Conservation (phyloP, 2,888 invertebrate species). For the Schrankia costaestrigalis region DNA sequence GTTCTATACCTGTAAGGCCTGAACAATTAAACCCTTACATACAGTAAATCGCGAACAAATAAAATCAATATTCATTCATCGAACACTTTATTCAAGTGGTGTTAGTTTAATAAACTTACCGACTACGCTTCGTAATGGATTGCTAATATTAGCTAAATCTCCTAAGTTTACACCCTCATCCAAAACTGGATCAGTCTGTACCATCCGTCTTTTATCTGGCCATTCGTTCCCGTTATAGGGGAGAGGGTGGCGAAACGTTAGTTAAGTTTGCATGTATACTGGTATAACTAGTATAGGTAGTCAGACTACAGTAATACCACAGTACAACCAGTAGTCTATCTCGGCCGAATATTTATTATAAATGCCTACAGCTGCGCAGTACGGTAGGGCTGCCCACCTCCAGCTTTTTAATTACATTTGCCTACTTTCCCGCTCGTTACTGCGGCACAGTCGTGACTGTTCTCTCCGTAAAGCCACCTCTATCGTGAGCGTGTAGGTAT, state of each 20-base stretch:
- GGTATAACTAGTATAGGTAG: neutral
- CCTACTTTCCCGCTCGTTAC: no score
- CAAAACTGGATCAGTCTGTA: constrained; percentile 56
- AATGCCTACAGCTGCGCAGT: no score
- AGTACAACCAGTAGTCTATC: no score
- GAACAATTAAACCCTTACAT: constrained; percentile 2
- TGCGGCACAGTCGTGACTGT: no score
- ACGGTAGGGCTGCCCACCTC: no score
- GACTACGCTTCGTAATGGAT: constrained; percentile 64
- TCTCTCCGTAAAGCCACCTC: no score
- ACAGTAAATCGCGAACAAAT: constrained; percentile 12
- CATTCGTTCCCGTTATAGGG: constrained; percentile 46
- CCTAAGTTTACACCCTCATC: constrained; percentile 60
- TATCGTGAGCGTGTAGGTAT: no score
- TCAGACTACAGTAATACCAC: no score
- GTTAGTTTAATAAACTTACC: constrained; percentile 35
- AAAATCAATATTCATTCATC: constrained; percentile 34
- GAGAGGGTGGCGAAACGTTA: constrained; percentile 40
- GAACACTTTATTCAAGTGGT: constrained; percentile 26
- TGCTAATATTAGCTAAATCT: constrained; percentile 78
- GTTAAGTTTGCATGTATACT: constrained; percentile 9
- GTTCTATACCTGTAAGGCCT: neutral
- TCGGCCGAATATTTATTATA: no score
- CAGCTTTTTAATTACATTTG: no score
- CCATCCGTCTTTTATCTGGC: constrained; percentile 72